Base-by-base conservation (phyloP, 2,888 invertebrate genomes). In the Drosophila atripex region DNA sequence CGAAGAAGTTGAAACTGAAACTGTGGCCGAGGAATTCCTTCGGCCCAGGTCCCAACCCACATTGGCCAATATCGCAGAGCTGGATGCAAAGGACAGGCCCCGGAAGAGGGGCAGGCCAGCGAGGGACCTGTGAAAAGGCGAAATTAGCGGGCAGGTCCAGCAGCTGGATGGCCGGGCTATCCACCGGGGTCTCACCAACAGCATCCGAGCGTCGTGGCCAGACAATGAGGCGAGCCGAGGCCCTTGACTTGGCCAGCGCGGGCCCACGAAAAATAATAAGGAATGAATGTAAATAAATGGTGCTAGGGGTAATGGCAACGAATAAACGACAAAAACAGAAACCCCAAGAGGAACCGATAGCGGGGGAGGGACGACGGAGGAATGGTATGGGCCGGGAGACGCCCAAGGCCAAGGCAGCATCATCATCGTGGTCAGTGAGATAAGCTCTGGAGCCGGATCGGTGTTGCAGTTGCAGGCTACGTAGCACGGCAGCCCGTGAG, bases 241-340 rank as follows among this genome's bases (percentile, higher is more conserved):
- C 79, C 83, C 84, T 86, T 80, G 84, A 84, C 84, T 86, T 56
- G 71, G 71, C 39, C 63, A 59, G 54, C 21, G 25, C 30, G 32
- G 30, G 39, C 41, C 16, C 50, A 30, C 63, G 52, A 63, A 53
- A 23, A 65, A 70, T 46, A 52, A 59, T 43, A 69, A 55, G 61
- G 76, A 60, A 64, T 73, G 77, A 76, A 86, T 78, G 84, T 86
- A 84, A 84, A 84, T 85, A 86, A 85, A 85, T 80, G 83, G 76
- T 59, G 64, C 71, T 71, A 57, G 55, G 49, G 56, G 66, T 75
- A 71, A 71, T 68, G 71, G 75, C 63, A 71, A 72, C 58, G 52
- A 45, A 77, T 79, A 74, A 63, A 69, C 63, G 55, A 71, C 59
- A 63, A 60, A 71, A 73, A 71, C 68, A 68, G 59, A 64, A 56